These are phyloP conservation scores for Cosmorhoe ocellata DNA, from an alignment of 2,888 invertebrate genomes.

Conservation along the genomic window DNA sequence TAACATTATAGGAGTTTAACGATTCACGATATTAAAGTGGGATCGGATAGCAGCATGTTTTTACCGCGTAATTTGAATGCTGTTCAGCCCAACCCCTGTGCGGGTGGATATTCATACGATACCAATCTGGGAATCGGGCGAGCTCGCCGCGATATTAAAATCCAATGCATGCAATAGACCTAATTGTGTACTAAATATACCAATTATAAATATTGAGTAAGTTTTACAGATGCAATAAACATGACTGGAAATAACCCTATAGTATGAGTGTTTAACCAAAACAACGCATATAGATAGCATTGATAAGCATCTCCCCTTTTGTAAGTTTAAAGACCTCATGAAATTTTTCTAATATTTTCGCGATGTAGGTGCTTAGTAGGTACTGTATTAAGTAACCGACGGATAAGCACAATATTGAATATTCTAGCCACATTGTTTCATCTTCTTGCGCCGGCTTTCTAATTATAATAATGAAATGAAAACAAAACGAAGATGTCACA, in stretches of 20 bases:
- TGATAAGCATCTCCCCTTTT: too few species aligned
- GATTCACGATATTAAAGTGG: constrained; percentile 49
- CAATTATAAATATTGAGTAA: too few species aligned
- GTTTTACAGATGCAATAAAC: too few species aligned
- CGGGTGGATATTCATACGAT: constrained; percentile 56
- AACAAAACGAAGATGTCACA: constrained; percentile 32
- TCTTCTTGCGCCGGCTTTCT: constrained; percentile 5
- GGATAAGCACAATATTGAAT: neutral
- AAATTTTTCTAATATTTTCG: too few species aligned
- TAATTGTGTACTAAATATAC: constrained; percentile 19
- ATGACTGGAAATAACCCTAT: too few species aligned
- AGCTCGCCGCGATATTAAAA: constrained; percentile 58
- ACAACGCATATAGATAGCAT: neutral
- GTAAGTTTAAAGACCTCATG: too few species aligned
- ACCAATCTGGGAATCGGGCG: constrained; percentile 63
- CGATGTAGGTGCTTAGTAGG: too few species aligned
- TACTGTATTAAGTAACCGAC: too few species aligned
- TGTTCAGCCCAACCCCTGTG: constrained; percentile 33
- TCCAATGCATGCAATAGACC: constrained; percentile 46
- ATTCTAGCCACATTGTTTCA: constrained; percentile 6
- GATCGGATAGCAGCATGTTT: constrained; percentile 50
- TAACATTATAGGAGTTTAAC: constrained; percentile 45
- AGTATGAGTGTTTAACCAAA: neutral
- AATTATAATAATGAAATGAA: constrained; percentile 24
- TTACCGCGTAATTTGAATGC: constrained; percentile 41